Conservation (phyloP, 2,797 vertebrate genomes). For the Pelobates cultripes region DNA sequence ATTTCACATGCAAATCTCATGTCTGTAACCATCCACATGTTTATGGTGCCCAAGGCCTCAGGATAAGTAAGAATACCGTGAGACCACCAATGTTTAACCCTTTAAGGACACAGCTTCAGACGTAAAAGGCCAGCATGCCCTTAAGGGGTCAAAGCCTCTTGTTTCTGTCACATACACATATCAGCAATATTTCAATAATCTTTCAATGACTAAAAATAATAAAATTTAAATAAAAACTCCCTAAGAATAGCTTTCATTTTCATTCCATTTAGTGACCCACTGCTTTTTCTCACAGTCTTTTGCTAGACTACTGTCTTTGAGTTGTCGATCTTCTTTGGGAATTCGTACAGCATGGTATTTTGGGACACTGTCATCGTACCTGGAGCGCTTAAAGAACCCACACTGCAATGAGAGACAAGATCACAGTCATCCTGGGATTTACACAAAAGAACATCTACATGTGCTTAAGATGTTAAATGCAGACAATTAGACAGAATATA, state of each 20-base stretch:
- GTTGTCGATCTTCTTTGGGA: slow-evolving; percentile 82
- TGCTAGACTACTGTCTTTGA: slow-evolving; percentile 75
- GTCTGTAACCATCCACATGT: slow-evolving; percentile 43
- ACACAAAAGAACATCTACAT: background rate
- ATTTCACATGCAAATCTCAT: background rate
- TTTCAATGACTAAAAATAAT: background rate
- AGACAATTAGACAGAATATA: background rate
- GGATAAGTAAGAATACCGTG: slow-evolving; percentile 60
- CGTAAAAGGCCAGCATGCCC: too few relatives aligned
- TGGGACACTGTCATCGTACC: slow-evolving; percentile 88
- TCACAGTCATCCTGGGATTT: background rate
- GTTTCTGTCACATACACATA: slow-evolving; percentile 59
- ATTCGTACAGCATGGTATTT: slow-evolving; percentile 93
- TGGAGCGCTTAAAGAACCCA: slow-evolving; percentile 94
- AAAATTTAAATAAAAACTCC: slow-evolving; percentile 32
- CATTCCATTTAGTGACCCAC: slow-evolving; percentile 92
- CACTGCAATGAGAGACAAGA: slow-evolving; percentile 73
- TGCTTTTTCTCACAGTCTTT: slow-evolving; percentile 85
- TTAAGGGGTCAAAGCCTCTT: slow-evolving; percentile 44
- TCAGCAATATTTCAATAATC: slow-evolving; percentile 33
- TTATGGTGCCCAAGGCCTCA: slow-evolving; percentile 68
- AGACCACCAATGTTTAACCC: slow-evolving; percentile 50
- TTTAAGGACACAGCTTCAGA: too few relatives aligned
- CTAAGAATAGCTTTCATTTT: slow-evolving; percentile 90
- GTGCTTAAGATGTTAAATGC: background rate